Evolutionary conservation across 2,113 vertebrate species (phyloP).

Genomic region (Daphoenositta chrysoptera): DNA sequence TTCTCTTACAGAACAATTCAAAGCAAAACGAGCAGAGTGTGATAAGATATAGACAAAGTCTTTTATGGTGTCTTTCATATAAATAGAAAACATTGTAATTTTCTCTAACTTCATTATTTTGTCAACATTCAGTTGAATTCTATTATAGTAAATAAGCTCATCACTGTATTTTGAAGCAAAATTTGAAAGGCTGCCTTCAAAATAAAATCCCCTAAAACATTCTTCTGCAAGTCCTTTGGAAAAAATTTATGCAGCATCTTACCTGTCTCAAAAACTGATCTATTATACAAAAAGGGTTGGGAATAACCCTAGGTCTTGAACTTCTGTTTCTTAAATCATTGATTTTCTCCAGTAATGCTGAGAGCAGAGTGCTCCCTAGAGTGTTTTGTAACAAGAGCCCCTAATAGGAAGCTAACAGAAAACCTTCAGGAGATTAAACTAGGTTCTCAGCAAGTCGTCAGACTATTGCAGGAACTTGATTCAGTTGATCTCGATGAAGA

Average conservation of each 20-base stretch:
- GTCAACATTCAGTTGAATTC: neutral
- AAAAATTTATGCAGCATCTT: neutral
- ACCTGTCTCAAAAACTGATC: neutral
- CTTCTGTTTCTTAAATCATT: neutral
- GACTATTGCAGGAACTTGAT: neutral
- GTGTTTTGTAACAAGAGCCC: neutral
- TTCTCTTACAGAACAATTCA: neutral
- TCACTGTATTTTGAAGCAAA: neutral
- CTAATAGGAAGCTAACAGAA: constrained; percentile 3
- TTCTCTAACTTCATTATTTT: neutral
- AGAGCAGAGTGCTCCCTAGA: neutral
- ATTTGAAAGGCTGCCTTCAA: neutral
- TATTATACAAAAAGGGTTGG: neutral
- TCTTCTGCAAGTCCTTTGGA: neutral
- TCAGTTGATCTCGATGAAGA: neutral
- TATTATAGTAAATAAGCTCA: neutral
- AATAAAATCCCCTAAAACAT: neutral
- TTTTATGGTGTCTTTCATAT: neutral
- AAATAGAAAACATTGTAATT: neutral
- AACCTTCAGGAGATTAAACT: neutral
- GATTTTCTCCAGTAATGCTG: neutral
- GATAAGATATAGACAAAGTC: neutral
- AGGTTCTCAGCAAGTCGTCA: neutral
- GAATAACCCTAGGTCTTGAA: neutral
- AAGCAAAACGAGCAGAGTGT: neutral